Evolutionary conservation across 64 coral and sea anemone genomes (phyloP), one percentile per base, ranked within the genome.

Genomic region (Stichodactyla helianthus): DNA sequence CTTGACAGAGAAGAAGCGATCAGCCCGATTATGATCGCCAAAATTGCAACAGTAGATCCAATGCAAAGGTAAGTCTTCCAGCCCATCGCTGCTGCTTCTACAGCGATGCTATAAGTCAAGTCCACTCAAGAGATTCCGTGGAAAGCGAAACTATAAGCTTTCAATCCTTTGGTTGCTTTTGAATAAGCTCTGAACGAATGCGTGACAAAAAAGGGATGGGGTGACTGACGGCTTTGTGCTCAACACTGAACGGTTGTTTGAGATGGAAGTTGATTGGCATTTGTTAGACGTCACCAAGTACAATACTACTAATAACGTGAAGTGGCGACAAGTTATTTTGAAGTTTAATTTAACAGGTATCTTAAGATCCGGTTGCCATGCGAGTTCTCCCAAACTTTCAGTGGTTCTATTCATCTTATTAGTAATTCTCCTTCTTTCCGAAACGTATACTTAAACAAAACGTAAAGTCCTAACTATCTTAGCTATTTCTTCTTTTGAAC

Each of bases 1-100:
- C 78, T 88, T 18, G 85, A 86, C 14, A 93, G 76, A 44, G 91
- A 93, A 50, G 86, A 88, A 2, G 91, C 87, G 19, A 93, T 86
- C 2, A 93, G 87, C 11, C 79, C 82, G 63, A 93, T 89, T n/a
- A 52, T 71, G 60, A 93, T 79, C 16, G 82, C 80, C 1, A 93
- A 2, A n/a, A 89, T 86, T 0, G 61, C 87, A 5, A 93, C 67
- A 23, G 83, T 68, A 20, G 17, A 4, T 20, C 78, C 78, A 17
- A 81, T 53, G 54, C 35, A 52, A 51, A 52, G 4, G 9, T 81
- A 81, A 5, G 8, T 7, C 20, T 81, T 81, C 78, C 78, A 81
- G 11, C 52, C 78, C 78, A 81, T 81, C 25, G 68, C 25, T 74
- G 7, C 11, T 1, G 31, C 7, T 74, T 31, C 2, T 27, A 27